Evolutionary conservation across 2,797 vertebrate species (phyloP), one percentile per base, ranked within the genome.

Genomic region (Cynodonichthys magdalenae): DNA sequence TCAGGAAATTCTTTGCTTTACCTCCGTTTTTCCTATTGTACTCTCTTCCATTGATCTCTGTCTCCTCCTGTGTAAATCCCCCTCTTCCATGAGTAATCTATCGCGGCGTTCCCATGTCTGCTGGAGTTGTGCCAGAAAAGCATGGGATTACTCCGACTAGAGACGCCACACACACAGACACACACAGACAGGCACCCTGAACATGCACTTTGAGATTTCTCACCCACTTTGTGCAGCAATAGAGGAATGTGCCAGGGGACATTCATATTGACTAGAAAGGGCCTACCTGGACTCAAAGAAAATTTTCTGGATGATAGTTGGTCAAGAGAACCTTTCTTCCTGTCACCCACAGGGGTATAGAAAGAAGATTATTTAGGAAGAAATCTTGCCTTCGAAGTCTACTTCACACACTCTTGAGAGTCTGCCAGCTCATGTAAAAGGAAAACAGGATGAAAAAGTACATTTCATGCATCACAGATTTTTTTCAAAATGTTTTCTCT

Each of bases 81-180:
- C 71, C 72, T 85, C 74, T 78, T 85, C 81, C 63, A 63, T 63
- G 75, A 78, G 74, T 86, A 83, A 87, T 89, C 82, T 72, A 76
- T 85, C 84, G 75, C 71, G 64, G 65, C 83, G 82, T 91, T 89
- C 76, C 81, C 79, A 78, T 82, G 80, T 84, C 82, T 90, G 77
- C 77, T 86, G 89, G 86, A 87, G 59, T 71, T 5, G 53, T 61
- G 84, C 88, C 88, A 87, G 73, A 79, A 71, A 39, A 81, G 85
- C 57, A 69, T 87, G 81, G 80, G 86, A 85, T 90, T 88, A 87
- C 82, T 72, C 39, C 39, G 19, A 70, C 77, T 61, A 66, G 62
- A 83, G 58, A 73, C 61, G 56, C 66, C 52, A 64, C 62, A 51
- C 70, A 64, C 60, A 36, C 44, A n/a, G n/a, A 47, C 55, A 56